Conservation (phyloP, 92 coral and sea anemone genomes). For the Palythoa heliodiscus region DNA sequence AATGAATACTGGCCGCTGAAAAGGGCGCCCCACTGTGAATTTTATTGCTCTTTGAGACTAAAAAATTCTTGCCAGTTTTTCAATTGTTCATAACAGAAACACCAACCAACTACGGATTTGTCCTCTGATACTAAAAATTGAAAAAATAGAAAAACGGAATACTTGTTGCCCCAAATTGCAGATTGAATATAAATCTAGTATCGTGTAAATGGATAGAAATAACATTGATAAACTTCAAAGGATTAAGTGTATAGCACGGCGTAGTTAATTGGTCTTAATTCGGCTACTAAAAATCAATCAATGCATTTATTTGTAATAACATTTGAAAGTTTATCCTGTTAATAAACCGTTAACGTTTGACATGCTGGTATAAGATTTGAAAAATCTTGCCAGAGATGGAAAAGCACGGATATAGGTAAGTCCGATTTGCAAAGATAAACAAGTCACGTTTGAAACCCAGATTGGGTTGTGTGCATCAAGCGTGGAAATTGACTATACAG, state of each 20-base stretch:
- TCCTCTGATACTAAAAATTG: constrained; percentile 3
- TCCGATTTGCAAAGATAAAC: background rate
- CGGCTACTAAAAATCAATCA: constrained; percentile 50
- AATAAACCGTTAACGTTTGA: constrained; percentile 47
- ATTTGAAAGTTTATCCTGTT: constrained; percentile 47
- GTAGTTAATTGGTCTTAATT: constrained; percentile 48
- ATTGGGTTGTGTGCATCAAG: constrained; percentile 37
- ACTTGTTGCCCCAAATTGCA: background rate
- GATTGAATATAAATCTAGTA: background rate
- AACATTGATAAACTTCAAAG: constrained; percentile 30
- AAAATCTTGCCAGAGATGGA: background rate
- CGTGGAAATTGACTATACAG: constrained; percentile 41
- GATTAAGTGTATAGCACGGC: constrained; percentile 40
- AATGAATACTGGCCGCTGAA: constrained; percentile 46
- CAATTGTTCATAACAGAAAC: constrained; percentile 17
- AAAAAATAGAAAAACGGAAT: background rate
- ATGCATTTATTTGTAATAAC: constrained; percentile 43
- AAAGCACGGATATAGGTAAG: background rate
- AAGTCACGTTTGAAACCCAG: constrained; percentile 23
- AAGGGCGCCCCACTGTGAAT: constrained; percentile 56
- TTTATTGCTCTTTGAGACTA: constrained; percentile 53
- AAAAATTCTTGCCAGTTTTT: constrained; percentile 39
- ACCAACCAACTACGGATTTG: constrained; percentile 15
- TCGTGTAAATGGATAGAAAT: constrained; percentile 27
- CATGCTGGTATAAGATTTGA: constrained; percentile 9